Evolutionary conservation across 2,888 invertebrate genomes (phyloP), one percentile per base, ranked within the genome.

Genomic region (Chorisops tibialis): DNA sequence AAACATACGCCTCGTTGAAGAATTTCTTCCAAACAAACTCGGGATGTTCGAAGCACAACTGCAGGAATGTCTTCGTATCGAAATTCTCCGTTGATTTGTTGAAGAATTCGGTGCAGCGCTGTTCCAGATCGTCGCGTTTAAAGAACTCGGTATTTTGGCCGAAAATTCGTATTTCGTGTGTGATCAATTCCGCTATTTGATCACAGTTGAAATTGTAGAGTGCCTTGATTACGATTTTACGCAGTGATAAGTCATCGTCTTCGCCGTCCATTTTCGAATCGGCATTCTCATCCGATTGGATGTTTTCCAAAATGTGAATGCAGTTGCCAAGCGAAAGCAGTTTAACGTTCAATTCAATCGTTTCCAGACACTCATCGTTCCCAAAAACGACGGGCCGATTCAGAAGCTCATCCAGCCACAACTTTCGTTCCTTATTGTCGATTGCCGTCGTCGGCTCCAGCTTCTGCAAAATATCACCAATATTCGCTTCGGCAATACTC

Each of bases 281-380:
- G 1, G 41, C 19, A 21, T 67, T 67, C 11, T 61, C 30, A 14
- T 68, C 59, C 4, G 59, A 24, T 48, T 67, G 58, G 7, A 69
- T 41, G 43, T 61, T 71, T 22, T 73, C 68, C 7, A 74, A 30
- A 22, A 72, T 69, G 63, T 70, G 66, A 22, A 66, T 47, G 19
- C 69, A 70, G 58, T 72, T 68, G 3, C 71, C 67, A 0, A 67
- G 58, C 0, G 59, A 65, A 56, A 71, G 63, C 2, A 72, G 51
- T 48, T 70, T 68, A 1, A 69, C 65, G 39, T 73, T 70, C 0
- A 68, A 62, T 22, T 63, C 66, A 2, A 75, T 70, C 1, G 72
- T 67, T 41, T 71, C 68, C 2, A 74, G 49, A 41, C 74, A 75
- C 61, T 75, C 75, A 1, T 72, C 71, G 62, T 73, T 75, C 1